These are phyloP conservation scores for Scophthalmus maximus DNA, from an alignment of 2,113 vertebrate species.

Conservation along the genomic window DNA sequence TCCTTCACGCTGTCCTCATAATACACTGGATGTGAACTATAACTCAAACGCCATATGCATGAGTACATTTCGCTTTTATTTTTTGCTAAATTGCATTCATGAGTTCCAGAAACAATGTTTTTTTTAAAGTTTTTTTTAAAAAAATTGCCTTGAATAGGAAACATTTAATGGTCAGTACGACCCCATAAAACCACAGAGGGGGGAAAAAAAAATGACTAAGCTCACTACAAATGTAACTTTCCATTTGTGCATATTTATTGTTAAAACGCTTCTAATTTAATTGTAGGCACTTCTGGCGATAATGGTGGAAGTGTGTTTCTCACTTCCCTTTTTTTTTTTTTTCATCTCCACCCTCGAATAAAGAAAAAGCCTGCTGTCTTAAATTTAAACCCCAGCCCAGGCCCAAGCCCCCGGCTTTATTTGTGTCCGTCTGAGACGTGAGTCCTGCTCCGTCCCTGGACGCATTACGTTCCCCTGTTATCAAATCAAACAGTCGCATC, in stretches of 20 bases:
- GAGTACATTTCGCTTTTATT: background rate
- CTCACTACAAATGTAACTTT: too few species aligned
- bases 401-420: slow-evolving; percentile 2
- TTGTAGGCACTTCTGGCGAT: too few species aligned
- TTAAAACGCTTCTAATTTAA: too few species aligned
- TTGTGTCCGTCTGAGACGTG: background rate
- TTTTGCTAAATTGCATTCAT: background rate
- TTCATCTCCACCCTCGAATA: too few species aligned
- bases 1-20: background rate
- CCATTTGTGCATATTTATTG: too few species aligned
- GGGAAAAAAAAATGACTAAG: background rate
- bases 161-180: too few species aligned
- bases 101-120: background rate
- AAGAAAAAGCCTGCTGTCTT: background rate
- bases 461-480: slow-evolving; percentile 39
- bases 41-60: background rate
- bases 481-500: slow-evolving; percentile 74
- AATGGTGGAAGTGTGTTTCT: too few species aligned
- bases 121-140: too few species aligned
- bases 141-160: too few species aligned
- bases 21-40: background rate
- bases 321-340: slow-evolving; percentile 47
- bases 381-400: slow-evolving; percentile 40
- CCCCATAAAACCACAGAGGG: background rate
- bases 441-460: slow-evolving; percentile 5